Base-by-base conservation (phyloP, 2,888 invertebrate genomes). In the Nematopogon swammerdamellus region DNA sequence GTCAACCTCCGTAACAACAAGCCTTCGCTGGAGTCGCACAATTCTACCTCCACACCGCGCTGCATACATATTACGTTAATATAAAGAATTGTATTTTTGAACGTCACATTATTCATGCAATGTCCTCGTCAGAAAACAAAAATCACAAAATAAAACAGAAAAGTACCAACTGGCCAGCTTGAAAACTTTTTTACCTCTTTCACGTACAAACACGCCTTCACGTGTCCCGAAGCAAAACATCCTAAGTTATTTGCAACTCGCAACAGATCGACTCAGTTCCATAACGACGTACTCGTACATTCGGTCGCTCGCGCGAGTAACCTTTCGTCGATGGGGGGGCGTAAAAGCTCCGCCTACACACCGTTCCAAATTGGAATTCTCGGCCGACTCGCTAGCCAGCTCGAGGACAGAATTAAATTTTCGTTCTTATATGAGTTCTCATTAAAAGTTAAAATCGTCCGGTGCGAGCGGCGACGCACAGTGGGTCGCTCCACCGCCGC, bases 361-460 rank as follows among this genome's bases (percentile, higher is more conserved):
- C 73, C 74, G 73, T 77, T 79, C 77, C 76, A 79, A 79, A 79
- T 79, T 77, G 76, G 77, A 79, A 79, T 74, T 73, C 75, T 75
- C 72, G 74, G 75, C 67, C 77, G 76, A 77, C n/a, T n/a, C 76
- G 76, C 76, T 77, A 75, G 77, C 75, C 74, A 74, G 36, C 8
- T 36, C 8, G 4, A 14, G n/a, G 36, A 36, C 36, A 14, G 36
- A 14, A 36, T 36, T 36, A 36, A 8, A 36, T 36, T 36, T 36
- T 36, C 36, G 36, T 36, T 36, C 36, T 36, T 36, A 36, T 36
- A 36, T 36, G 36, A 14, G n/a, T 36, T 3, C 8, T 8, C 36
- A 14, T 36, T 36, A 36, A 14, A 36, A 6, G 36, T 36, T 36
- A 36, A 36, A 36, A 8, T 36, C 36, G 36, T 36, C 36, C 36